A percentile compares a stretch with the other conserved stretches of the same genome.
These are phyloP conservation scores for Molothrus ater DNA, from an alignment of 2,797 vertebrate genomes.

Conservation along the genomic window DNA sequence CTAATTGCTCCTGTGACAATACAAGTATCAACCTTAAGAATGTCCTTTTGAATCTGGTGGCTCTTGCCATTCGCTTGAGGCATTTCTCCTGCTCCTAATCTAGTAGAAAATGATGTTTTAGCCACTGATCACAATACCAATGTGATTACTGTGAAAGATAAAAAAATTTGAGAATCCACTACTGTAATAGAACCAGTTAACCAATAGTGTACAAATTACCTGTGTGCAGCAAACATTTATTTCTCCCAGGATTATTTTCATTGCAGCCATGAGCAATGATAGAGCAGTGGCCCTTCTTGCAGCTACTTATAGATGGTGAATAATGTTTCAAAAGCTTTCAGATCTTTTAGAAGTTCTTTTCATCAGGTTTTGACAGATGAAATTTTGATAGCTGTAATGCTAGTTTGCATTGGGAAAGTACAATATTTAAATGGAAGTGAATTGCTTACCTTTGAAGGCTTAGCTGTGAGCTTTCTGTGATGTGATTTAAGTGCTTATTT, in stretches of 20 bases:
- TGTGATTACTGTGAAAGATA: background rate
- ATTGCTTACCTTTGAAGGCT: background rate
- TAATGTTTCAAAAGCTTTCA: background rate
- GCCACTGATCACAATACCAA: fast-evolving
- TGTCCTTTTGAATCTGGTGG: background rate
- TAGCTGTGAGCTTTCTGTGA: background rate
- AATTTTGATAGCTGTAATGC: background rate
- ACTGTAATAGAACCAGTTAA: background rate
- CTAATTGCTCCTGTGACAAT: background rate
- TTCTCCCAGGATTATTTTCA: background rate
- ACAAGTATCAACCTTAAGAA: background rate
- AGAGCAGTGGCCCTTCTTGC: background rate
- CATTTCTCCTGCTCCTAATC: background rate
- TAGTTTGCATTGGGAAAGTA: background rate
- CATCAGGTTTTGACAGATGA: background rate
- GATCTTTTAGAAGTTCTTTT: background rate
- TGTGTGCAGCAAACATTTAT: background rate
- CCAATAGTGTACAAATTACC: background rate
- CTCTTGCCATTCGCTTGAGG: background rate
- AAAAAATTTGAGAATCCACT: background rate
- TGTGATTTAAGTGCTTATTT: background rate
- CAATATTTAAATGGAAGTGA: background rate
- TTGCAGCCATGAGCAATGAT: background rate
- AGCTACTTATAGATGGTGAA: background rate
- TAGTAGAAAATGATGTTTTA: background rate